Percentiles rank a stretch among this genome's conserved stretches.
Evolutionary conservation across 2,797 vertebrate genomes (phyloP).

Genomic region (Micrastur ruficollis): DNA sequence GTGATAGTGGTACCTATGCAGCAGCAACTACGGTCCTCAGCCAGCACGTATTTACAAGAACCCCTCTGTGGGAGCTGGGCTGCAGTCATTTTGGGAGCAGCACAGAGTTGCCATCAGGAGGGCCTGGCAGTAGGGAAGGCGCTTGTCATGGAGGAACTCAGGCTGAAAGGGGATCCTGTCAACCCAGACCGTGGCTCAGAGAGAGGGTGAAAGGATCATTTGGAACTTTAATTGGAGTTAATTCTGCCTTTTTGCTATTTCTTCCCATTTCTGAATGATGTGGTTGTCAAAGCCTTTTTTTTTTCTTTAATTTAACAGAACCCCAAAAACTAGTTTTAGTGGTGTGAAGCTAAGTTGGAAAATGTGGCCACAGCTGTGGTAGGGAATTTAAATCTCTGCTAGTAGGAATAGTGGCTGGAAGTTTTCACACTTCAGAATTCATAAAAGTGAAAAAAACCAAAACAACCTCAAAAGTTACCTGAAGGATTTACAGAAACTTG

Average conservation of each 20-base stretch:
- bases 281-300: neutral
- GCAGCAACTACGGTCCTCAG: neutral
- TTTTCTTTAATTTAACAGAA: neutral
- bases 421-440: neutral
- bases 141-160: neutral
- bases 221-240: neutral
- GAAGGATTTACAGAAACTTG: neutral
- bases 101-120: neutral
- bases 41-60: rapidly evolving
- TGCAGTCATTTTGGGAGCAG: neutral
- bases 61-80: neutral
- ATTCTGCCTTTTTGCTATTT: neutral
- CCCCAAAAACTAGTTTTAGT: neutral
- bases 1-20: neutral
- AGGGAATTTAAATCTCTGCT: neutral
- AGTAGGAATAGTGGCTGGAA: neutral
- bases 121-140: neutral
- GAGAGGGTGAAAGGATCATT: neutral
- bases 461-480: neutral
- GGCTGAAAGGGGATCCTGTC: neutral
- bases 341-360: neutral
- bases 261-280: neutral
- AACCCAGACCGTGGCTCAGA: neutral
- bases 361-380: neutral
- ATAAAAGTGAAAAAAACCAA: neutral